A percentile compares a stretch with the other conserved stretches of the same genome.
These are phyloP conservation scores for Hippocampus kuda DNA, from an alignment of 2,797 vertebrate genomes.

Conservation along the genomic window DNA sequence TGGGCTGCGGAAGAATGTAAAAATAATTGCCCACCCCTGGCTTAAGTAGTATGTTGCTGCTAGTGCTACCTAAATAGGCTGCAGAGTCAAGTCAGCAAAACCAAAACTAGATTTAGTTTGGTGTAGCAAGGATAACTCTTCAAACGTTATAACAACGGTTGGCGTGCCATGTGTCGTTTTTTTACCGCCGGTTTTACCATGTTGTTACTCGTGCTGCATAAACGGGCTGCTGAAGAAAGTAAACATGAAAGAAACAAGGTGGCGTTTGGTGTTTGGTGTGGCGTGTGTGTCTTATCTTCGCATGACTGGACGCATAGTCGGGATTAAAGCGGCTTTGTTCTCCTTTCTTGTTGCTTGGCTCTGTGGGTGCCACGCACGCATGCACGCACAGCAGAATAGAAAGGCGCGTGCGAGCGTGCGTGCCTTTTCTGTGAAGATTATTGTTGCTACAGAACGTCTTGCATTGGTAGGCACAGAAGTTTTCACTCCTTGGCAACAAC, in stretches of 20 bases:
- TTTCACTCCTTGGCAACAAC: background rate
- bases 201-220: background rate
- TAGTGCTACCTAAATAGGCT: background rate
- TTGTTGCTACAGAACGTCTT: background rate
- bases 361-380: conserved; percentile 16
- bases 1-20: background rate
- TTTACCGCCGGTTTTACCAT: background rate
- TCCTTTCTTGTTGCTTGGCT: conserved; percentile 16
- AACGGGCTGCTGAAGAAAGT: background rate
- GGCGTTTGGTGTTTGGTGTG: background rate
- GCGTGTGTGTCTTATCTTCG: conserved; percentile 7
- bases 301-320: conserved; percentile 30
- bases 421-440: background rate
- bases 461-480: background rate
- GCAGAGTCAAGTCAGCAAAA: background rate
- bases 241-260: background rate
- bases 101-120: background rate
- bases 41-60: background rate
- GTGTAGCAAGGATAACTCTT: background rate
- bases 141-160: background rate
- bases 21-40: no score
- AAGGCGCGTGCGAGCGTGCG: conserved; percentile 3
- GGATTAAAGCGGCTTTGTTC: conserved; percentile 47
- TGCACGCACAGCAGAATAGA: conserved; percentile 2
- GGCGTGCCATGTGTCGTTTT: background rate